Conservation (phyloP, 2,888 invertebrate genomes). For the Acanthosoma haemorrhoidale region DNA sequence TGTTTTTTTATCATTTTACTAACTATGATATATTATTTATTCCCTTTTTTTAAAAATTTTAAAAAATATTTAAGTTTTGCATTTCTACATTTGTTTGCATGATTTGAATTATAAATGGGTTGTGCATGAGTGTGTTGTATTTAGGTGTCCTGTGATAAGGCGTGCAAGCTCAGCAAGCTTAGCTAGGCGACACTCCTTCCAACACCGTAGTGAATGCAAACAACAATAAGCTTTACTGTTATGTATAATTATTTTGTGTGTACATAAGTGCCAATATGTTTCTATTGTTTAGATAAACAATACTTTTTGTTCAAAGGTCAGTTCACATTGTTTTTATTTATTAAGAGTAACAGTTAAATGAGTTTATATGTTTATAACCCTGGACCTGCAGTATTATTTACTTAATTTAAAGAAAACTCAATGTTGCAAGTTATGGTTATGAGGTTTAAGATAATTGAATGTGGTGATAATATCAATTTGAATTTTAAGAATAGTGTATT, state of each 20-base stretch:
- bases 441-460: background rate
- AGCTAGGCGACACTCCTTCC: slow-evolving; percentile 39
- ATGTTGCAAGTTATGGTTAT: background rate
- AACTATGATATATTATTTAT: too few species aligned
- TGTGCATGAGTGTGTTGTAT: slow-evolving; percentile 38
- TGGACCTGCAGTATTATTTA: too few species aligned
- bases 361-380: too few species aligned
- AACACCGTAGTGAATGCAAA: slow-evolving; percentile 40
- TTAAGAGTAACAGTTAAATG: too few species aligned
- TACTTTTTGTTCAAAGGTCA: background rate
- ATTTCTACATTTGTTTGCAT: slow-evolving; percentile 2
- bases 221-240: slow-evolving; percentile 32
- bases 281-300: background rate
- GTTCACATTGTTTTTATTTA: too few species aligned
- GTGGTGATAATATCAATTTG: background rate
- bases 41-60: too few species aligned
- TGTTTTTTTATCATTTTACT: too few species aligned
- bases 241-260: background rate
- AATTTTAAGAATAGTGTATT: background rate
- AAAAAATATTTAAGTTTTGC: too few species aligned
- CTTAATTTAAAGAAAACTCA: too few species aligned
- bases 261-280: slow-evolving; percentile 11
- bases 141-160: slow-evolving; percentile 31
- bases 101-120: slow-evolving; percentile 19
- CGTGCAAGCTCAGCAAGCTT: slow-evolving; percentile 32